These are phyloP conservation scores for Hypothenemus hampei DNA, from an alignment of 1,140 invertebrate genomes.

Conservation along the genomic window DNA sequence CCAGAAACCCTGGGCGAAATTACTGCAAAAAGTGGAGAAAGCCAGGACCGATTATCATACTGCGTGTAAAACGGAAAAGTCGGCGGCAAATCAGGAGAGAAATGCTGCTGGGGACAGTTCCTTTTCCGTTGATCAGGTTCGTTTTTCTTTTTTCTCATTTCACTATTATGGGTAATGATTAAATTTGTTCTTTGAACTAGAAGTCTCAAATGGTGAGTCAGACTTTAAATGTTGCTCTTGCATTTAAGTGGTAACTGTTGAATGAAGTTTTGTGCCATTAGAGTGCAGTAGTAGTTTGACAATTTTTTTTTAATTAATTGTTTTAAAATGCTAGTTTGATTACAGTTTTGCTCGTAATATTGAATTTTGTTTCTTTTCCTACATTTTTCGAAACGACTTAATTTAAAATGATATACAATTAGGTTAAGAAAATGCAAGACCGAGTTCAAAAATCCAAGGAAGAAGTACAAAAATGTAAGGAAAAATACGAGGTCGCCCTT, in stretches of 20 bases:
- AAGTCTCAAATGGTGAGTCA: conserved; percentile 30
- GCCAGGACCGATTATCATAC: conserved; percentile 91
- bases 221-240: not conserved
- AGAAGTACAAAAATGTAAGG: conserved; percentile 84
- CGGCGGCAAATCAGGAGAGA: conserved; percentile 92
- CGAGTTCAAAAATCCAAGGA: conserved; percentile 90
- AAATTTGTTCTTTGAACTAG: conserved; percentile 12
- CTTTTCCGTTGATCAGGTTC: conserved; percentile 91
- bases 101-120: conserved; percentile 92
- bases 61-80: conserved; percentile 92
- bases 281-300: not conserved
- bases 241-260: not conserved
- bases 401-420: not conserved
- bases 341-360: no score
- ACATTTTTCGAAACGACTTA: not conserved
- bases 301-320: not conserved
- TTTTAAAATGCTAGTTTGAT: no score
- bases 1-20: conserved; percentile 96
- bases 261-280: not conserved
- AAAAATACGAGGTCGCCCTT: conserved; percentile 88
- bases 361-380: no score
- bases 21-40: conserved; percentile 89
- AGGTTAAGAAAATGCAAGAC: conserved; percentile 95
- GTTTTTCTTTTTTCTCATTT: not conserved
- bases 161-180: conserved; percentile 1